phyloP scores from a whole-genome alignment of 1,140 invertebrate species.

The Drosophila willistoni region DNA sequence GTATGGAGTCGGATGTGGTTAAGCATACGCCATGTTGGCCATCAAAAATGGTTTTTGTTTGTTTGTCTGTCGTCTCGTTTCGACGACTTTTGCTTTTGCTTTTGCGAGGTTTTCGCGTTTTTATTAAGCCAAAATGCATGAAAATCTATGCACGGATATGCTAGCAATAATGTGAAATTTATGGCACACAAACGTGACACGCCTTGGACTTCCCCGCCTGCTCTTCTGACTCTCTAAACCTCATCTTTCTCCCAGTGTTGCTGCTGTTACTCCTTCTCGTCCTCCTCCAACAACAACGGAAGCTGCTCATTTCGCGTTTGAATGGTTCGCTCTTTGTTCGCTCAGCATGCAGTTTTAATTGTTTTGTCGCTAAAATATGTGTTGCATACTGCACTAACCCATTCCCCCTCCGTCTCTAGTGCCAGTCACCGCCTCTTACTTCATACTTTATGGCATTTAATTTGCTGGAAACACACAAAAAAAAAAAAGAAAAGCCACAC shows the following conservation, averaged over 20 bases:
- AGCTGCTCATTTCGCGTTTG: conserved; percentile 61
- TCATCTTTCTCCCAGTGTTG: too few relatives aligned
- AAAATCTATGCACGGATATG: conserved; percentile 74
- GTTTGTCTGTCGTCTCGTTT: conserved; percentile 26
- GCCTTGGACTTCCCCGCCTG: not conserved
- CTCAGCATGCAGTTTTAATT: conserved; percentile 74
- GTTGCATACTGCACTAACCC: conserved; percentile 24
- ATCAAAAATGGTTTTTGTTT: conserved; percentile 69
- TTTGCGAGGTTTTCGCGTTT: conserved; percentile 41
- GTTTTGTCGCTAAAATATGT: conserved; percentile 69
- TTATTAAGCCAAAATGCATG: conserved; percentile 77
- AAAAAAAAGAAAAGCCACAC: conserved; percentile 26
- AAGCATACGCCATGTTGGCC: conserved; percentile 79
- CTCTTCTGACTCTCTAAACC: not conserved
- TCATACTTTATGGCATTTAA: conserved; percentile 71
- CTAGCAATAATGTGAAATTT: conserved; percentile 75
- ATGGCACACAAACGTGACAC: conserved; percentile 74
- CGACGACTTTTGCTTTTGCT: conserved; percentile 38
- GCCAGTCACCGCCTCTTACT: conserved; percentile 26
- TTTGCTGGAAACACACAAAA: conserved; percentile 39
- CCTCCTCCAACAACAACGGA: conserved; percentile 32
- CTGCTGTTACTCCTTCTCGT: not conserved
- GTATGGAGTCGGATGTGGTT: conserved; percentile 80
- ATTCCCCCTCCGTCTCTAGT: not conserved
- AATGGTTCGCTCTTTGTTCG: conserved; percentile 37